Evolutionary conservation across 1,140 invertebrate genomes (phyloP).

Genomic region (Drosophila sp.): DNA sequence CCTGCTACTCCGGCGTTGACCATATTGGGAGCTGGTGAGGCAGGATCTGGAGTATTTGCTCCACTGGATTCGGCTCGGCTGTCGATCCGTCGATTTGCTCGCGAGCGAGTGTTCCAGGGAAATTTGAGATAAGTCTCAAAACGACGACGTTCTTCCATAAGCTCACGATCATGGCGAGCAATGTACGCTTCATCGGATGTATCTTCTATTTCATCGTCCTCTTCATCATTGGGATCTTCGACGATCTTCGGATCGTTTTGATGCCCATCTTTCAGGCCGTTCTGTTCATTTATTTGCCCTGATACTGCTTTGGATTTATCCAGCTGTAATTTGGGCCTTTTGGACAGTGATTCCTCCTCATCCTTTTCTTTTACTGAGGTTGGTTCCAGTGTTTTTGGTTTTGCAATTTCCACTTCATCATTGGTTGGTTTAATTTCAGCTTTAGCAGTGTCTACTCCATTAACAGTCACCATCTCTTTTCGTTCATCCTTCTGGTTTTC

Average conservation of each 20-base stretch:
- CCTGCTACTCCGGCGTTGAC: conserved; percentile 39
- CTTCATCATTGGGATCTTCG: not conserved
- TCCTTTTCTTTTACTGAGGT: not conserved
- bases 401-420: conserved; percentile 8
- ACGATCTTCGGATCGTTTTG: not conserved
- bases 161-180: conserved; percentile 88
- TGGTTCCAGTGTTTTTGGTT: conserved; percentile 1
- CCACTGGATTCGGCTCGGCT: conserved; percentile 88
- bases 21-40: conserved; percentile 79
- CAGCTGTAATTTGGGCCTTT: conserved; percentile 45
- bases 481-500: not conserved
- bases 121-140: conserved; percentile 89
- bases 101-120: conserved; percentile 85
- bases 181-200: conserved; percentile 88
- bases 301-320: conserved; percentile 21
- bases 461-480: conserved; percentile 13
- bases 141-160: conserved; percentile 91
- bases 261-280: not conserved
- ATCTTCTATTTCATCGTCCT: conserved; percentile 83
- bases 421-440: not conserved
- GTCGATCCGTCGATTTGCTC: conserved; percentile 86
- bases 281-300: not conserved
- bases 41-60: conserved; percentile 88
- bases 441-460: conserved; percentile 42
- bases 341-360: conserved; percentile 37